Base-by-base conservation (phyloP, 2,113 vertebrate species). In the Mus pahari region DNA sequence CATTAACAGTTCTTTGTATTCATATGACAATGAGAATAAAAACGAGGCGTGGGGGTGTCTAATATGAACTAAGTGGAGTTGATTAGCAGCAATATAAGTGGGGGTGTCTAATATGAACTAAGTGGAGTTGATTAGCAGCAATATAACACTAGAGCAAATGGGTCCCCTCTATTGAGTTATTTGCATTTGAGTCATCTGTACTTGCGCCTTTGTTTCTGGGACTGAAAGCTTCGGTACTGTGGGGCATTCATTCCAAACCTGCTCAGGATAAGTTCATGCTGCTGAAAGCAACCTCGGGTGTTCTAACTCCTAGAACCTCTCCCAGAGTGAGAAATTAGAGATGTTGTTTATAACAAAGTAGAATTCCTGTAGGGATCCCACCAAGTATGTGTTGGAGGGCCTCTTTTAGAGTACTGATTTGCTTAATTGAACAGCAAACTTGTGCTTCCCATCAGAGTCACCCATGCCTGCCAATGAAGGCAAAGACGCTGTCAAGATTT, bases 61-160 rank as follows among this genome's bases (percentile, higher is more conserved):
- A n/a, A 73, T 93, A 96, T 97, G 94, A 98, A 97, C 96, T 48
- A 84, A 97, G 79, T 74, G 64, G 33, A 55, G 89, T 83, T 97
- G 96, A 98, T 97, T 48, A 48, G 5, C 31, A 71, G 91, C 36
- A 93, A 92, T 68, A 78, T 86, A 64, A n/a, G 70, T 86, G 89
- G 55, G 36, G 55, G 19, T 36, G 39, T 94, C 22, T 75, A n/a
- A 73, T 93, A 96, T 97, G 94, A 98, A 97, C 96, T 48, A 84
- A 97, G 79, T 74, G 64, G 33, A 58, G 89, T 83, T 97, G 96
- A 98, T 97, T 95, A 97, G 77, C 92, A 71, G 91, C 36, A 93
- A 92, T 68, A 78, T 86, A 64, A n/a, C 6, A 42, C 93, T 48
- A 87, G 78, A 97, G 55, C 36, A 64, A 50, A 13, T 0, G n/a